A percentile compares a stretch with the other conserved stretches of the same genome.
Evolutionary conservation across 2,113 vertebrate species (phyloP).

Genomic region (Heliornis fulica): DNA sequence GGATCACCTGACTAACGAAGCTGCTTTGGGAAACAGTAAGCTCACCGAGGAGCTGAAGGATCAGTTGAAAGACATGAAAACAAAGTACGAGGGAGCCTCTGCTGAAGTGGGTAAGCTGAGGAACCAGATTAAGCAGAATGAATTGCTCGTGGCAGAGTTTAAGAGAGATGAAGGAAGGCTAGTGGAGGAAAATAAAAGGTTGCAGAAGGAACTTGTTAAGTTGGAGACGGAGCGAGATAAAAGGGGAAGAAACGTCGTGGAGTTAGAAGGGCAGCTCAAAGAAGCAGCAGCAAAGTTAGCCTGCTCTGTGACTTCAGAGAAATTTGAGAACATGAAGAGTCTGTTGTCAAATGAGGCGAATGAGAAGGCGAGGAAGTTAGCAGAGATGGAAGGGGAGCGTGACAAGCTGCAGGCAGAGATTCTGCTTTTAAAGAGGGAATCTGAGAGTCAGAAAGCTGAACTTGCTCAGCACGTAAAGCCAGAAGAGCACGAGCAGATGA

Average conservation of each 20-base stretch:
- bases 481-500: slow-evolving; percentile 80
- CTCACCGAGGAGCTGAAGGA: slow-evolving; percentile 81
- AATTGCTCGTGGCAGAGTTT: slow-evolving; percentile 86
- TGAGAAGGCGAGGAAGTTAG: slow-evolving; percentile 83
- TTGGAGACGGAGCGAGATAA: slow-evolving; percentile 76
- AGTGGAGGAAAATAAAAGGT: slow-evolving; percentile 78
- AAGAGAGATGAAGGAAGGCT: slow-evolving; percentile 84
- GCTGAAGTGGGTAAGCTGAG: slow-evolving; percentile 89
- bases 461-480: slow-evolving; percentile 38
- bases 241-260: slow-evolving; percentile 56
- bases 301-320: slow-evolving; percentile 76
- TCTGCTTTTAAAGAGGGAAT: slow-evolving; percentile 76
- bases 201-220: slow-evolving; percentile 78
- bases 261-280: slow-evolving; percentile 79
- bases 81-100: slow-evolving; percentile 90
- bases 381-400: slow-evolving; percentile 79
- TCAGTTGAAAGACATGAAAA: slow-evolving; percentile 87
- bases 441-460: slow-evolving; percentile 67
- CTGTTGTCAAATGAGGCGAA: slow-evolving; percentile 80
- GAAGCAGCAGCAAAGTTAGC: slow-evolving; percentile 69
- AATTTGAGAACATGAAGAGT: slow-evolving; percentile 90
- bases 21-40: slow-evolving; percentile 64
- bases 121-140: slow-evolving; percentile 89
- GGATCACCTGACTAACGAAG: slow-evolving; percentile 81
- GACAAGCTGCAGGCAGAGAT: slow-evolving; percentile 80